phyloP scores from a whole-genome alignment of 1,140 invertebrate species.

The Platyura marginata region DNA sequence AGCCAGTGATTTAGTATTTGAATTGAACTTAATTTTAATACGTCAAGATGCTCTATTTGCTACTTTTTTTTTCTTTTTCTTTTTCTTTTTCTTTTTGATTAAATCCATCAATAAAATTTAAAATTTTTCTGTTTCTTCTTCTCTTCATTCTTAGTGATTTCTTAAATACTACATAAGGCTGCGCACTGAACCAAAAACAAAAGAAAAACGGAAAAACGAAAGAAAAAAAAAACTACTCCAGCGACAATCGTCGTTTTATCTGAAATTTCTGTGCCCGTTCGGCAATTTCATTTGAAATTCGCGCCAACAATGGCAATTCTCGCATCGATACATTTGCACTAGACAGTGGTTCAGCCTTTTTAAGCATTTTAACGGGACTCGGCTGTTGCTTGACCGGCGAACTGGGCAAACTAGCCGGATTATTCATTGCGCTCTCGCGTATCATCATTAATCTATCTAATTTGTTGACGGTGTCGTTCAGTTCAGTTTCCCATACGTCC shows the following conservation, averaged over 20 bases:
- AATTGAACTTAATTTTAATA: too few relatives aligned
- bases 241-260: constrained; percentile 2
- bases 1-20: too few relatives aligned
- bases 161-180: too few relatives aligned
- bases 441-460: constrained; percentile 42
- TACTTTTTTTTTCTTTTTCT: too few relatives aligned
- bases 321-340: constrained; percentile 10
- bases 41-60: too few relatives aligned
- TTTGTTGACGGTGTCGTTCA: constrained; percentile 42
- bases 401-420: constrained; percentile 5
- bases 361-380: background rate
- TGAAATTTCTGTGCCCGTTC: background rate
- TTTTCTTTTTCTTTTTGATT: too few relatives aligned
- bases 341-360: background rate
- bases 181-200: too few relatives aligned
- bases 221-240: too few relatives aligned
- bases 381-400: constrained; percentile 3
- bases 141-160: too few relatives aligned
- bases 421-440: constrained; percentile 27
- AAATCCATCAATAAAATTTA: too few relatives aligned
- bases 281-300: constrained; percentile 7
- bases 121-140: too few relatives aligned
- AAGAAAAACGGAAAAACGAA: too few relatives aligned
- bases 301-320: constrained; percentile 18
- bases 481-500: constrained; percentile 38